Evolutionary conservation across 2,797 vertebrate species (phyloP), one percentile per base, ranked within the genome.

Genomic region (Falco peregrinus): DNA sequence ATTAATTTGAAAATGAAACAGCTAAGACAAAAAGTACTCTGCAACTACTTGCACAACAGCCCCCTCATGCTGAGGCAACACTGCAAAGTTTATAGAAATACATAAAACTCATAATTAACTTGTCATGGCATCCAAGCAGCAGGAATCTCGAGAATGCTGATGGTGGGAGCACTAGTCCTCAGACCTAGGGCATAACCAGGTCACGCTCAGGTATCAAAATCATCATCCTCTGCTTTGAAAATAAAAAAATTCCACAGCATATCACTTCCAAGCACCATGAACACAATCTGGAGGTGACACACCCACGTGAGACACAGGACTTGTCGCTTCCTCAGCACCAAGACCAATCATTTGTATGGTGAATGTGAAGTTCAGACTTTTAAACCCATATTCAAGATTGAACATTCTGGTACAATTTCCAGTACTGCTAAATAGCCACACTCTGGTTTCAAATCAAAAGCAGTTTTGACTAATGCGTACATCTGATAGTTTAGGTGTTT

Each of bases 401-500:
- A 87, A 53, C 2, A 1, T 29, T 31, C 69, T 29, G 35, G 7
- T 54, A 5, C 10, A 45, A 75, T 75, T 94, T 79, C 67, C 90
- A 77, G 0, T 25, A 39, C 56, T 11, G 41, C n/a, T 65, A 79
- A 92, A 79, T 47, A 94, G 13, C 83, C 81, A n/a, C 50, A 4
- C 47, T 47, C 37, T 39, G 31, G 7, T 70, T 83, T 60, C 90
- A 93, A 94, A 91, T 92, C 89, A 93, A n/a, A 54, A 85, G 71
- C 76, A 88, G 54, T 18, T 94, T 28, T 68, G 75, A 91, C 73
- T 94, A 1, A 26, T 82, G 81, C 13, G 0, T 48, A 81, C 56
- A 70, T 37, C 87, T 94, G 86, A 70, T 91, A 82, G 84, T 84
- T 80, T 22, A 71, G 56, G 53, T 85, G 84, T 45, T 93, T 89